Evolutionary conservation across 2,888 invertebrate species (phyloP).

Genomic region (Caenorhabditis sinica): DNA sequence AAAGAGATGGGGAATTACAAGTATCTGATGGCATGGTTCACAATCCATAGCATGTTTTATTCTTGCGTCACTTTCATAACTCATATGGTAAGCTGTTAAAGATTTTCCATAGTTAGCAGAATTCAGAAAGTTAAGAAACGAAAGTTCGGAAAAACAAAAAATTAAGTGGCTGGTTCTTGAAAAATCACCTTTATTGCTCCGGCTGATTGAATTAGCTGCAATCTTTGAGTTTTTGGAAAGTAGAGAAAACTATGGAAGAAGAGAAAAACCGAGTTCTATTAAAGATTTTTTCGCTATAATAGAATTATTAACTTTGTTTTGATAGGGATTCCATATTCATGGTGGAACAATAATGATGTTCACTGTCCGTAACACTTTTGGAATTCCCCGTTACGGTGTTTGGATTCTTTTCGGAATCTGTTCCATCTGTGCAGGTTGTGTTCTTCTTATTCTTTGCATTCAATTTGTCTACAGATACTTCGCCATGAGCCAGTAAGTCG

Average conservation of each 20-base stretch:
- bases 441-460: conserved; percentile 30
- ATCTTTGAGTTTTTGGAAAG: not conserved
- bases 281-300: too few relatives aligned
- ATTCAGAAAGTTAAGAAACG: not conserved
- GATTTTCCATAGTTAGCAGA: not conserved
- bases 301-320: not conserved
- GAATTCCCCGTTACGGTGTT: conserved; percentile 5
- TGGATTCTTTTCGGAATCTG: conserved; percentile 41
- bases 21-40: conserved; percentile 47
- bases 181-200: not conserved
- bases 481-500: conserved; percentile 41
- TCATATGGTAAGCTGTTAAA: conserved; percentile 37
- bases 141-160: not conserved
- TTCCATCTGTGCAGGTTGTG: conserved; percentile 35
- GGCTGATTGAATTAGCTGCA: not conserved
- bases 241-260: not conserved
- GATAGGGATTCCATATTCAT: conserved; percentile 40
- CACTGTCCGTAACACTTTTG: conserved; percentile 19
- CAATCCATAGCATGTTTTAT: conserved; percentile 50
- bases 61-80: conserved; percentile 29
- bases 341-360: conserved; percentile 52
- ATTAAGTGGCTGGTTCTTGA: not conserved
- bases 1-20: conserved; percentile 48
- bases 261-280: too few relatives aligned
- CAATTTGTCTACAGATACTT: conserved; percentile 51